Conservation (phyloP, 2,113 vertebrate genomes). For the Polyodon spathula region DNA sequence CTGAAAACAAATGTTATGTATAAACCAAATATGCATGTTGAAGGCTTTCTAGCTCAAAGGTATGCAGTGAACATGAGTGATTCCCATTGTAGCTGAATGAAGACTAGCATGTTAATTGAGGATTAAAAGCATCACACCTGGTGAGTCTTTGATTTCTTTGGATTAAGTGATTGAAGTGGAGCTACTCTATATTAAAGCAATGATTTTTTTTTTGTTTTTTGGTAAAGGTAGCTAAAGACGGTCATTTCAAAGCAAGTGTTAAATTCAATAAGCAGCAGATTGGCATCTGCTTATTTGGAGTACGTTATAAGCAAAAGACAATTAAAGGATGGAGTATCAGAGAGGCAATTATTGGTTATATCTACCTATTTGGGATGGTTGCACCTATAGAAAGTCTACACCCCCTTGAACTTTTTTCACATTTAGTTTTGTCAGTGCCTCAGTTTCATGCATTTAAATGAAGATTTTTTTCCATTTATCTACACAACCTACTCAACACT, state of each 20-base stretch:
- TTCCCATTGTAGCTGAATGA: constrained; percentile 32
- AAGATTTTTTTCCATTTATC: too few species aligned
- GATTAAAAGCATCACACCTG: constrained; percentile 41
- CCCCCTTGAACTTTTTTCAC: too few species aligned
- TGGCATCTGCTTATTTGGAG: too few species aligned
- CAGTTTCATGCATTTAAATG: too few species aligned
- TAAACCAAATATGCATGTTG: not conserved
- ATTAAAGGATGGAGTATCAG: too few species aligned
- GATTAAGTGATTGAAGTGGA: constrained; percentile 34
- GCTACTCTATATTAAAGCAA: constrained; percentile 38
- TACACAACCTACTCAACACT: too few species aligned
- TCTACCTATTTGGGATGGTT: too few species aligned
- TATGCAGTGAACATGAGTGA: constrained; percentile 6
- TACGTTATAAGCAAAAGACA: too few species aligned
- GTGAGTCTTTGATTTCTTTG: constrained; percentile 30
- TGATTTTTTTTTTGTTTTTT: constrained; percentile 46
- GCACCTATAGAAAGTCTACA: too few species aligned
- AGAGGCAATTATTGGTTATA: too few species aligned
- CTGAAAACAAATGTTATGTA: constrained; percentile 13
- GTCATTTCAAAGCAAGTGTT: constrained; percentile 36
- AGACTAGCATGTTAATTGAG: constrained; percentile 39
- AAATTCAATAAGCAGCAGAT: too few species aligned
- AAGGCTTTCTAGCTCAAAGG: constrained; percentile 13
- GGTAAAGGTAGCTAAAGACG: constrained; percentile 46
- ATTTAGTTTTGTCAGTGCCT: too few species aligned